These are phyloP conservation scores for Metacarcinus magister DNA, from an alignment of 2,888 invertebrate genomes.

Conservation along the genomic window DNA sequence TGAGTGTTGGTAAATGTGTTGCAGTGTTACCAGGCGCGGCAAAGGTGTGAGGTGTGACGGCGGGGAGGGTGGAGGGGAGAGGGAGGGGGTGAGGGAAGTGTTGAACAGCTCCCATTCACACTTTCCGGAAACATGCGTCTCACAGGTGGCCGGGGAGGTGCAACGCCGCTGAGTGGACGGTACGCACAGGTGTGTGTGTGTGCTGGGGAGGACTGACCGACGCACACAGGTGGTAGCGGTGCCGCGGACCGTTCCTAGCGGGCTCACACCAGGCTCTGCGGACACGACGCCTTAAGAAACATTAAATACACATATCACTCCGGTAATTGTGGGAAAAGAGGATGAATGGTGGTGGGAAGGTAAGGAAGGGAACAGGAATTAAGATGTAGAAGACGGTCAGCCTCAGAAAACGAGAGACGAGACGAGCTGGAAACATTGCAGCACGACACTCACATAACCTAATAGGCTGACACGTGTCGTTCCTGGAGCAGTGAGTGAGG, in stretches of 20 bases:
- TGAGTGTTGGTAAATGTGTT: not conserved
- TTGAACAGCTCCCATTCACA: not conserved
- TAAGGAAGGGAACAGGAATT: not conserved
- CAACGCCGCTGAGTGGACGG: not conserved
- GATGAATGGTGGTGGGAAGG: not conserved
- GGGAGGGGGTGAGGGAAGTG: not conserved
- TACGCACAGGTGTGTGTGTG: not conserved
- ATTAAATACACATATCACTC: not conserved
- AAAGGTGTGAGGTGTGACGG: not conserved
- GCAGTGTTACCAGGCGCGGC: not conserved
- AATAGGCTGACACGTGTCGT: not conserved
- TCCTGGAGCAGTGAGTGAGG: not conserved
- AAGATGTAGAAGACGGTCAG: not conserved
- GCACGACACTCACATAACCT: not conserved
- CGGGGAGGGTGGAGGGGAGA: not conserved
- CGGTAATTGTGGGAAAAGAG: not conserved
- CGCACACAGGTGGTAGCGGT: not conserved
- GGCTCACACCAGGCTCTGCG: not conserved
- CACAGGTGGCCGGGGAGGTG: not conserved
- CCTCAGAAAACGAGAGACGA: not conserved
- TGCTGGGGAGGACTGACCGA: not conserved
- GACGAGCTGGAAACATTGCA: not conserved
- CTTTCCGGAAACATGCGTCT: not conserved
- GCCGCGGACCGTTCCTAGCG: not conserved
- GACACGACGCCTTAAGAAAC: not conserved